Evolutionary conservation across 2,888 invertebrate species (phyloP).

Genomic region (Drosophila prolongata): DNA sequence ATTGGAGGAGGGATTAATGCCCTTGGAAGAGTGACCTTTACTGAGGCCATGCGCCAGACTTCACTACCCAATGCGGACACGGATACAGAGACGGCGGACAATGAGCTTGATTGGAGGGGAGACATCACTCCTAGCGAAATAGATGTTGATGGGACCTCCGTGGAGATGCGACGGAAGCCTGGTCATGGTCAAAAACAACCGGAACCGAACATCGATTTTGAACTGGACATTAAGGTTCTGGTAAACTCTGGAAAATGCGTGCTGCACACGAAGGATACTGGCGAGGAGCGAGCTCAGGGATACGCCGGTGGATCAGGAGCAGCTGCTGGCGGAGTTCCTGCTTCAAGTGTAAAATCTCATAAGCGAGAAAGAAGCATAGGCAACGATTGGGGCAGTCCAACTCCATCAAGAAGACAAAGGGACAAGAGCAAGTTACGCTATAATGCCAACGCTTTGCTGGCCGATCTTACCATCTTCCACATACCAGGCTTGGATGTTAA

Average conservation of each 20-base stretch:
- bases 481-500: constrained; percentile 96
- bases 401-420: constrained; percentile 83
- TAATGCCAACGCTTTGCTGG: constrained; percentile 85
- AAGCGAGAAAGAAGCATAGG: constrained; percentile 83
- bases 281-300: constrained; percentile 86
- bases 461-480: constrained; percentile 94
- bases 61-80: constrained; percentile 91
- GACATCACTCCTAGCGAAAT: constrained; percentile 84
- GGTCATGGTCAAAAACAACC: constrained; percentile 85
- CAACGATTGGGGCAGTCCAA: constrained; percentile 86
- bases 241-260: constrained; percentile 99
- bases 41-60: constrained; percentile 87
- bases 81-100: constrained; percentile 88
- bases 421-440: constrained; percentile 84
- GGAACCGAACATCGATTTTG: constrained; percentile 97
- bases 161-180: constrained; percentile 87
- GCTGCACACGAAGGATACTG: constrained; percentile 94
- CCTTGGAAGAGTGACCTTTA: constrained; percentile 83
- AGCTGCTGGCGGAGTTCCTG: constrained; percentile 24
- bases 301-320: constrained; percentile 43
- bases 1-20: constrained; percentile 43
- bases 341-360: constrained; percentile 78
- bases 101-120: constrained; percentile 79
- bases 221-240: constrained; percentile 97
- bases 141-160: constrained; percentile 88